phyloP scores from a whole-genome alignment of 2,888 invertebrate species.

The Epiperipatus broadwayi region DNA sequence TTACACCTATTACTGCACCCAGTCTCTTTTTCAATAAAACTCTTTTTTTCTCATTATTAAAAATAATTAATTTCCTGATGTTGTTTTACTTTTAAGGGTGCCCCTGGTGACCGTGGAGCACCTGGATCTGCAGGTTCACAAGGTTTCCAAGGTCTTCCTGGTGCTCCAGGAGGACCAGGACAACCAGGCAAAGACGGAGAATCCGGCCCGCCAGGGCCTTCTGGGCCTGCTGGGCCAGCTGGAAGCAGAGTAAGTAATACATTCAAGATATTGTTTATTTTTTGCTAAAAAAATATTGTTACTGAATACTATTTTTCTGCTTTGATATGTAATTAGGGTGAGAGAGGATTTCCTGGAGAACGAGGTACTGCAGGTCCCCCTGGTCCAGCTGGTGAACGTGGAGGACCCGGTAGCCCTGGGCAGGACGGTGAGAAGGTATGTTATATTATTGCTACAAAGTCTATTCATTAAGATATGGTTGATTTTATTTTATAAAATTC shows the following conservation, averaged over 20 bases:
- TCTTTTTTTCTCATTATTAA: too few relatives aligned
- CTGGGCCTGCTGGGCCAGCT: conserved; percentile 33
- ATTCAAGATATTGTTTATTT: not conserved
- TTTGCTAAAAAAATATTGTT: not conserved
- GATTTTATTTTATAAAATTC: conserved; percentile 18
- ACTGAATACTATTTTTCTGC: conserved; percentile 19
- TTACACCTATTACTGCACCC: too few relatives aligned
- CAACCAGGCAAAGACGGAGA: conserved; percentile 61
- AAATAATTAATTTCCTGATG: too few relatives aligned
- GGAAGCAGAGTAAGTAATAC: too few relatives aligned
- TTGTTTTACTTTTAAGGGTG: too few relatives aligned
- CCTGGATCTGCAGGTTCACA: too few relatives aligned
- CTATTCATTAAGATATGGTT: not conserved
- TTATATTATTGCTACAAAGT: not conserved
- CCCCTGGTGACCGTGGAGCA: too few relatives aligned
- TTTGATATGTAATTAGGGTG: too few relatives aligned
- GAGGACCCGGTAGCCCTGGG: conserved; percentile 28
- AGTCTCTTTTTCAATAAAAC: too few relatives aligned
- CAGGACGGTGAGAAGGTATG: conserved; percentile 21
- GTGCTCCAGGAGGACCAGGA: conserved; percentile 49
- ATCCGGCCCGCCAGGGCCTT: conserved; percentile 44
- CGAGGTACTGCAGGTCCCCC: conserved; percentile 24
- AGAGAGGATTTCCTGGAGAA: conserved; percentile 21
- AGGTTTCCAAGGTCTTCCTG: conserved; percentile 46
- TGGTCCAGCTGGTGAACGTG: conserved; percentile 39